Evolutionary conservation across 2,797 vertebrate genomes (phyloP).

Genomic region (Saxicola maurus): DNA sequence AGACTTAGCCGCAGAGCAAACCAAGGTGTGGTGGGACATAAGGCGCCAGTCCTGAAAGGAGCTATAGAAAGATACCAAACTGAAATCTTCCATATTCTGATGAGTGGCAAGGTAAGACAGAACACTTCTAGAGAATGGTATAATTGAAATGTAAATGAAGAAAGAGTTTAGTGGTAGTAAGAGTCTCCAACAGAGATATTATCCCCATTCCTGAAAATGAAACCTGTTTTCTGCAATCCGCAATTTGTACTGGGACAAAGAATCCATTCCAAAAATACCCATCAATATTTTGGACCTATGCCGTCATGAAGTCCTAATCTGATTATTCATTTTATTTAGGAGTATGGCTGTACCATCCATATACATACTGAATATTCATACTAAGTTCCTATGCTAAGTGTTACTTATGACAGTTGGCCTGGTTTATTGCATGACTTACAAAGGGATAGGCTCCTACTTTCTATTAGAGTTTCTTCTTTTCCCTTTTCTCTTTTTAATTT

Average conservation of each 20-base stretch:
- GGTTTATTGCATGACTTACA: not conserved
- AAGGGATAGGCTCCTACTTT: not conserved
- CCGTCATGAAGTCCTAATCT: not conserved
- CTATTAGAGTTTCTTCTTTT: not conserved
- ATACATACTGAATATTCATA: not conserved
- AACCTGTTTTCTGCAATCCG: not conserved
- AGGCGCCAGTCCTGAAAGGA: not conserved
- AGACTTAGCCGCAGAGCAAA: not conserved
- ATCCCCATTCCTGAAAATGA: not conserved
- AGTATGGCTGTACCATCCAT: not conserved
- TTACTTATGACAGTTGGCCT: not conserved
- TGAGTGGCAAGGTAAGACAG: not conserved
- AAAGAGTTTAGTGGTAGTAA: not conserved
- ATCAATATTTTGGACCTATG: not conserved
- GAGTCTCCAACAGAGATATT: not conserved
- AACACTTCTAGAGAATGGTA: not conserved
- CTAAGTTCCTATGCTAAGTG: not conserved
- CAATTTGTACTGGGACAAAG: not conserved
- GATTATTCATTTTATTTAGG: not conserved
- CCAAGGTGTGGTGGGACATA: not conserved
- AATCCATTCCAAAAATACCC: not conserved
- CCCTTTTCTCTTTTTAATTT: accelerated
- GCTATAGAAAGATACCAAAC: not conserved
- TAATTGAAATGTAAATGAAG: not conserved
- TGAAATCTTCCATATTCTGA: not conserved